Conservation (phyloP, 2,113 vertebrate species). For the Nymphicus hollandicus region DNA sequence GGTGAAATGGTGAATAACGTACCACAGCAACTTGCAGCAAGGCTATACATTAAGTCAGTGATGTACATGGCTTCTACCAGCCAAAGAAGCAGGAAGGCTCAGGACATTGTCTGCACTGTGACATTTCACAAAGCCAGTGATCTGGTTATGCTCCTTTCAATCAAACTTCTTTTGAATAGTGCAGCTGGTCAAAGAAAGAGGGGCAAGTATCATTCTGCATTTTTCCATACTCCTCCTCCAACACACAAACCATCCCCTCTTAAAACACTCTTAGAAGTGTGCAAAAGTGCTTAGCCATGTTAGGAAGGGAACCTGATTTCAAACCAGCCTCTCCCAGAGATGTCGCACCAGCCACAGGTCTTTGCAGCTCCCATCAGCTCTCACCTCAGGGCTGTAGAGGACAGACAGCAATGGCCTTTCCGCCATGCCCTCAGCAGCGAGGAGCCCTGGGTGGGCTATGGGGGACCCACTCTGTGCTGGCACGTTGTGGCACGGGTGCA, state of each 20-base stretch:
- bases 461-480: rapidly evolving
- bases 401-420: background rate
- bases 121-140: background rate
- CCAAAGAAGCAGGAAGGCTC: background rate
- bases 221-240: background rate
- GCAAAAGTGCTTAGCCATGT: rapidly evolving
- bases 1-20: background rate
- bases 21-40: background rate
- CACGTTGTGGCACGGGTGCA: rapidly evolving
- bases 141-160: background rate
- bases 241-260: background rate
- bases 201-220: rapidly evolving
- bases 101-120: background rate
- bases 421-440: rapidly evolving
- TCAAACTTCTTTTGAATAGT: background rate
- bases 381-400: background rate
- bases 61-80: background rate
- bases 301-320: background rate
- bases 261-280: background rate
- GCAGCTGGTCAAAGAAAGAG: background rate
- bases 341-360: background rate
- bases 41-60: background rate
- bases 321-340: background rate
- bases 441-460: rapidly evolving
- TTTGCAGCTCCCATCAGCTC: background rate